Base-by-base conservation (phyloP, 2,797 vertebrate species). In the Hirundo rustica region DNA sequence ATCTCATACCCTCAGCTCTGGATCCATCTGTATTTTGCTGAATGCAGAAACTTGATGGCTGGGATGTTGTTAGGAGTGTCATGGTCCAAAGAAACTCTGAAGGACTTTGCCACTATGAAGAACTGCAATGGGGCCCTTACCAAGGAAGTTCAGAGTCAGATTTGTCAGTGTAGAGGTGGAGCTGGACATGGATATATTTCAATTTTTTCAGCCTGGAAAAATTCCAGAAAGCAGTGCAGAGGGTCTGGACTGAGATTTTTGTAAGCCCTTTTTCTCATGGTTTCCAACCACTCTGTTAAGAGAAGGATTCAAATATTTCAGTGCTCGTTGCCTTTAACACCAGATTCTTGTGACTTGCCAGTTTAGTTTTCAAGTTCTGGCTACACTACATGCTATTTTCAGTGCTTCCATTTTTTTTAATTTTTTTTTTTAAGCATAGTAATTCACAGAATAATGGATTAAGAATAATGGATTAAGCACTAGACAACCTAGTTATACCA, bases 21-120 rank as follows among this genome's bases (percentile, higher is more conserved):
- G 93, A 70, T 79, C 80, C 80, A 93, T 65, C 44, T 90, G 88
- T 83, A 66, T 86, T 88, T 89, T 94, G 73, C 62, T 93, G 85
- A 81, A 68, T 14, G 40, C 16, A 66, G 66, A 66, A 92, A 53
- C 64, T 32, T 81, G 23, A 26, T 1, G 8, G 7, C 7, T 75
- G 40, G n/a, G 34, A 2, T 1, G 19, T 71, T 54, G 21, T 23
- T 54, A 27, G 34, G 34, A 29, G 27, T 67, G 51, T 61, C 55
- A 27, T 1, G 2, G 29, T 88, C 66, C 85, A 67, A 82, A 65
- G 22, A 42, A 40, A 66, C 0, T 3, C 53, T 70, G 55, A 89
- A 68, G 29, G 54, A 64, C 36, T 26, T 89, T 75, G 30, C 9
- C 6, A 12, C 3, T n/a, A 13, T 16, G 19, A 58, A 27, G 16